phyloP scores from a whole-genome alignment of 2,888 invertebrate genomes.

The Brachyptera risi region DNA sequence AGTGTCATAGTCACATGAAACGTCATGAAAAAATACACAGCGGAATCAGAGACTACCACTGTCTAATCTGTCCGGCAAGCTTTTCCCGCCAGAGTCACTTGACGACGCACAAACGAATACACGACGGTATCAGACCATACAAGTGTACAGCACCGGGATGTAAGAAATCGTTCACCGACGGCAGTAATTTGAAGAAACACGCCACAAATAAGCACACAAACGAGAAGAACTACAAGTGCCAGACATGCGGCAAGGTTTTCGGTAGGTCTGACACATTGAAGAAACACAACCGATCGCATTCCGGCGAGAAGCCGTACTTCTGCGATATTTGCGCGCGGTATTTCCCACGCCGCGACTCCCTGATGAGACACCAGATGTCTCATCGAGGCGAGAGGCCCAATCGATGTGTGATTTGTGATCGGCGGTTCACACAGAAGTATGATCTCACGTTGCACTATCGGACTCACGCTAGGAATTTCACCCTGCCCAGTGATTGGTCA shows the following conservation, averaged over 20 bases:
- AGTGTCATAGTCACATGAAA: not conserved
- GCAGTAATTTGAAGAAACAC: not conserved
- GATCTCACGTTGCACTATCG: conserved; percentile 3
- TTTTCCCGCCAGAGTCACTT: not conserved
- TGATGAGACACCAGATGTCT: not conserved
- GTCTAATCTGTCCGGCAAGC: not conserved
- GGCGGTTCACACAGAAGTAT: conserved; percentile 15
- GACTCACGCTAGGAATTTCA: not conserved
- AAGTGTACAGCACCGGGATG: not conserved
- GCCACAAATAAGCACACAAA: not conserved
- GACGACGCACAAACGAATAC: not conserved
- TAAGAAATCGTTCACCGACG: not conserved
- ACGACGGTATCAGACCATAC: not conserved
- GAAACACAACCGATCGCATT: not conserved
- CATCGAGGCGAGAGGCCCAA: conserved; percentile 12
- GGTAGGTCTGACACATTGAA: not conserved
- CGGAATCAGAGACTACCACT: not conserved
- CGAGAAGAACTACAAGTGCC: not conserved
- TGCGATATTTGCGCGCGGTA: not conserved
- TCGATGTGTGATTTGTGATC: not conserved
- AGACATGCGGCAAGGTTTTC: not conserved
- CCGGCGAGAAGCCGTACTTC: not conserved
- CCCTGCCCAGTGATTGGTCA: not conserved
- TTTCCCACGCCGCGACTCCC: not conserved
- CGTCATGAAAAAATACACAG: not conserved